A percentile compares a stretch with the other conserved stretches of the same genome.
phyloP scores from a whole-genome alignment of 2,113 vertebrate species.

The Hippocampus barbouri region DNA sequence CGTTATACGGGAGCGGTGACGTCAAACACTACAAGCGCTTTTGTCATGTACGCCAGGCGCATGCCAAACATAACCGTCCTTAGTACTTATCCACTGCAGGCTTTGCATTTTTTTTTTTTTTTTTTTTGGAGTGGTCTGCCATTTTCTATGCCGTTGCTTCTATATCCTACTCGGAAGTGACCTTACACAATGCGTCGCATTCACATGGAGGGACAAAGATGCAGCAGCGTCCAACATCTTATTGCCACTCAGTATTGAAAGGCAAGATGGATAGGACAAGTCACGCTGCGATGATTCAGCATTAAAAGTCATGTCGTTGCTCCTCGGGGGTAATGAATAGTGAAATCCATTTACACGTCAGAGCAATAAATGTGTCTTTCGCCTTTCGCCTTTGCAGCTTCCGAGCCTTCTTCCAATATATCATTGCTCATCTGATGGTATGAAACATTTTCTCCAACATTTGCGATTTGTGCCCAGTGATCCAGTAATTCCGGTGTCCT shows the following conservation, averaged over 20 bases:
- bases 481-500: too few species aligned
- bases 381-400: constrained; percentile 22
- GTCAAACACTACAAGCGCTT: too few species aligned
- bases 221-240: constrained; percentile 8
- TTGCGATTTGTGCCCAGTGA: background rate
- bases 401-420: constrained; percentile 23
- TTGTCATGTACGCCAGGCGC: too few species aligned
- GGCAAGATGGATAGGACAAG: constrained; percentile 44
- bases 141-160: background rate
- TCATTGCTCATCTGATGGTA: constrained; percentile 24
- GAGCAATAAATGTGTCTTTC: constrained; percentile 76
- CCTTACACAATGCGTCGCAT: background rate
- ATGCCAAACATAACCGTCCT: too few species aligned
- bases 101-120: too few species aligned
- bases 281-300: constrained; percentile 62
- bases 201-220: constrained; percentile 23
- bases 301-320: constrained; percentile 75
- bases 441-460: constrained; percentile 8
- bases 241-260: constrained; percentile 16
- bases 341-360: constrained; percentile 79
- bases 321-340: constrained; percentile 71
- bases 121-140: too few species aligned
- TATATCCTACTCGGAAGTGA: background rate
- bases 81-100: too few species aligned
- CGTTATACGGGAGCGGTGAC: too few species aligned